These are phyloP conservation scores for Scarus forsteni DNA, from an alignment of 2,797 vertebrate species.

Conservation along the genomic window DNA sequence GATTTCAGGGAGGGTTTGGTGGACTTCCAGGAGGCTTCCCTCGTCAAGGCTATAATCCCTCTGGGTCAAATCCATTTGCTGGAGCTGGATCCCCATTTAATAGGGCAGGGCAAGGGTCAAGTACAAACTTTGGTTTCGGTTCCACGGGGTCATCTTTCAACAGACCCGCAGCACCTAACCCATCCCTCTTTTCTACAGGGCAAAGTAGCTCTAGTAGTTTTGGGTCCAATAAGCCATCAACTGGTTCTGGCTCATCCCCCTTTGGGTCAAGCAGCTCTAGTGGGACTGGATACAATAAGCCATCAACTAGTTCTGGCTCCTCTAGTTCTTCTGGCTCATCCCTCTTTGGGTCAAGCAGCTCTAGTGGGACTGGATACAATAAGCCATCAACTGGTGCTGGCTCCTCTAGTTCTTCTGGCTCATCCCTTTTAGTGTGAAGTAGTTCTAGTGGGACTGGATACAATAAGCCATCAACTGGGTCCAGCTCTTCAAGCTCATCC, in stretches of 20 bases:
- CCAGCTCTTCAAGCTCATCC: background rate
- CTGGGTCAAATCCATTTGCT: background rate
- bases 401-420: constrained; percentile 8
- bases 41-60: background rate
- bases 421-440: background rate
- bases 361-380: no score
- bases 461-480: constrained; percentile 10
- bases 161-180: constrained; percentile 1
- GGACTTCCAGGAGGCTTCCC: background rate
- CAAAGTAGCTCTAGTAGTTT: no score
- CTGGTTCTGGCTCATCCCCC: background rate
- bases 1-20: constrained; percentile 35
- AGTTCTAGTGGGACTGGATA: background rate
- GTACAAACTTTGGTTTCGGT: background rate
- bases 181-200: no score
- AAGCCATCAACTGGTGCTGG: constrained; percentile 9
- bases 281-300: constrained; percentile 8
- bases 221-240: no score
- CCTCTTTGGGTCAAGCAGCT: background rate
- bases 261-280: background rate
- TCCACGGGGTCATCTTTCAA: background rate
- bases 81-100: constrained; percentile 16
- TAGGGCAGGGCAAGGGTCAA: constrained; percentile 23
- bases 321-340: background rate
- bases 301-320: background rate